These are phyloP conservation scores for Drosophila erecta DNA, from an alignment of 1,140 invertebrate species.

Conservation along the genomic window DNA sequence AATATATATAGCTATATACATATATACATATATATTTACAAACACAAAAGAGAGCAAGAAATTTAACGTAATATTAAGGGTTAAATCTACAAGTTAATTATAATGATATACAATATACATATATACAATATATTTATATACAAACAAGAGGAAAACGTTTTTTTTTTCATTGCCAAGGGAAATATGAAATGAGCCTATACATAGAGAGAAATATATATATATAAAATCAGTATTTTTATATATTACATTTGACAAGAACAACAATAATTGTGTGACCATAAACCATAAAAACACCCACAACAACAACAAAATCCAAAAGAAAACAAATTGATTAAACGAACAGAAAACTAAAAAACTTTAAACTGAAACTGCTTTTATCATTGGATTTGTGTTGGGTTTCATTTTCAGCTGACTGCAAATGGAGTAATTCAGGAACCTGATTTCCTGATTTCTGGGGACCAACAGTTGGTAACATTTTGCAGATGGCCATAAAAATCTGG, in stretches of 20 bases:
- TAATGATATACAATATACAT: conserved; percentile 67
- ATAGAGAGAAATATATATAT: conserved; percentile 37
- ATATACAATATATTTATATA: conserved; percentile 80
- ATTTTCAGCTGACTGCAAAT: not conserved
- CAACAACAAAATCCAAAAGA: conserved; percentile 22
- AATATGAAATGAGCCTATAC: conserved; percentile 36
- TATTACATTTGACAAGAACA: conserved; percentile 43
- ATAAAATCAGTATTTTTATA: conserved; percentile 76
- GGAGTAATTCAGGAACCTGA: not conserved
- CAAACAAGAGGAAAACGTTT: conserved; percentile 44
- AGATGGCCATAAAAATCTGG: too few species aligned
- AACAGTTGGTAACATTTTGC: not conserved
- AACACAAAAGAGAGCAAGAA: conserved; percentile 31
- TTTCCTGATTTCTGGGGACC: not conserved
- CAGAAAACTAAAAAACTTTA: conserved; percentile 60
- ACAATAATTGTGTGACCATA: conserved; percentile 39
- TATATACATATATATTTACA: conserved; percentile 37
- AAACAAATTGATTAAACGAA: conserved; percentile 50
- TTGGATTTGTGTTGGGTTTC: conserved; percentile 8
- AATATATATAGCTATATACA: conserved; percentile 28
- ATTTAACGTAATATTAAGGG: conserved; percentile 38
- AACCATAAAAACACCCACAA: conserved; percentile 12
- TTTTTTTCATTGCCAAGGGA: conserved; percentile 54
- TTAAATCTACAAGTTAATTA: conserved; percentile 40
- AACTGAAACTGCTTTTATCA: conserved; percentile 45